Evolutionary conservation across 2,888 invertebrate genomes (phyloP).

Genomic region (Ferdinandea cuprea): DNA sequence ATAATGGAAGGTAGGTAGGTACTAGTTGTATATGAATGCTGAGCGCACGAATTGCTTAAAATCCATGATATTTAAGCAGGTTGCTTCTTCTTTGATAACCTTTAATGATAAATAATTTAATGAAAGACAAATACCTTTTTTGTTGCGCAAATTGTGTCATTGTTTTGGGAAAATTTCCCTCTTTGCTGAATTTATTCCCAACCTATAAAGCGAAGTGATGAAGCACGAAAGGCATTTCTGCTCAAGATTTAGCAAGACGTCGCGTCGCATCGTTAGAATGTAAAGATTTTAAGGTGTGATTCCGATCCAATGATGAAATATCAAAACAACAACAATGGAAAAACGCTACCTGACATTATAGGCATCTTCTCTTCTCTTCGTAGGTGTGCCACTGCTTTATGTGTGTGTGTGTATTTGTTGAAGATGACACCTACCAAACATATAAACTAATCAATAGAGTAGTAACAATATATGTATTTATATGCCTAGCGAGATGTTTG

Average conservation of each 20-base stretch:
- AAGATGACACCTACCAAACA: conserved; percentile 37
- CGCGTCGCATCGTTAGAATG: conserved; percentile 1
- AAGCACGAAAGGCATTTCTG: conserved; percentile 5
- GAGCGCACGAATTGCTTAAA: background rate
- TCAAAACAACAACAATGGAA: conserved; percentile 33
- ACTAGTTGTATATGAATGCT: background rate
- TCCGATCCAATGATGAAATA: conserved; percentile 49
- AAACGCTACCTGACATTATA: conserved; percentile 47
- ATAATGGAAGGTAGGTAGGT: background rate
- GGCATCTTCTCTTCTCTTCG: conserved; percentile 30
- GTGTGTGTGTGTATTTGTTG: conserved; percentile 18
- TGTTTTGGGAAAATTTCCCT: conserved; percentile 6
- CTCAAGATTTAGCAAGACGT: conserved; percentile 24
- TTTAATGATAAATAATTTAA: conserved; percentile 32
- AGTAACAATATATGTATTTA: background rate
- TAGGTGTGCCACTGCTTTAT: conserved; percentile 22
- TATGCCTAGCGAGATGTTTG: background rate
- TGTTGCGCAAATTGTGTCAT: background rate
- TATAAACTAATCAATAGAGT: conserved; percentile 16
- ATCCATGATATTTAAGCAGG: conserved; percentile 43
- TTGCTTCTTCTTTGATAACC: conserved; percentile 42
- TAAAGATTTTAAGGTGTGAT: conserved; percentile 47
- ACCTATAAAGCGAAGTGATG: background rate
- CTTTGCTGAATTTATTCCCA: background rate
- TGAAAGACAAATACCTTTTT: background rate